A percentile compares a stretch with the other conserved stretches of the same genome.
phyloP scores from a whole-genome alignment of 2,113 vertebrate genomes.

The Sminthopsis crassicaudata region DNA sequence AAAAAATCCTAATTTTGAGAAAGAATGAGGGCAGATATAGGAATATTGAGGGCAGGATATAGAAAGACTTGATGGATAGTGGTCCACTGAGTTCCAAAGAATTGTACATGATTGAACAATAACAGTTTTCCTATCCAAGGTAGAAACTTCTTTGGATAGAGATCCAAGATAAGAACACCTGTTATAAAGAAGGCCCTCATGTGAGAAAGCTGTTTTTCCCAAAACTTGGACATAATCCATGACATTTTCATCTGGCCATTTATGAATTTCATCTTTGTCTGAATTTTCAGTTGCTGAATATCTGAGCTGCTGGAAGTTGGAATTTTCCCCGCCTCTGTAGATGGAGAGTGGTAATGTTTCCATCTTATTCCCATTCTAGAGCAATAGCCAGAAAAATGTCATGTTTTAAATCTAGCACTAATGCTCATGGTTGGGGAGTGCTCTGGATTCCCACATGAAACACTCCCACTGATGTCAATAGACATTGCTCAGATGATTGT shows the following conservation, averaged over 20 bases:
- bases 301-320: not conserved
- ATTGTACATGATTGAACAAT: too few relatives aligned
- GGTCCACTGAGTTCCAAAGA: not conserved
- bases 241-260: not conserved
- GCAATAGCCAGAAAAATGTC: not conserved
- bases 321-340: not conserved
- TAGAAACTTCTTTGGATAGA: not conserved
- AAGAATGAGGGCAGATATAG: not conserved
- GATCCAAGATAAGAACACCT: not conserved
- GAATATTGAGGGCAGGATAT: not conserved
- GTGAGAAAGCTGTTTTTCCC: not conserved
- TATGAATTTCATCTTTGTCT: not conserved
- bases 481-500: slow-evolving; percentile 3
- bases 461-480: not conserved
- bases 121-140: not conserved
- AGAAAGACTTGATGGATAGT: not conserved
- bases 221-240: not conserved
- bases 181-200: not conserved
- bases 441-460: slow-evolving; percentile 8
- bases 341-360: not conserved
- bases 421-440: not conserved
- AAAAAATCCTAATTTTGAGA: not conserved
- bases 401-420: not conserved
- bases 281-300: not conserved
- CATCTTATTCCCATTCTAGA: not conserved